Base-by-base conservation (phyloP, 1,140 invertebrate species). In the Musca domestica region DNA sequence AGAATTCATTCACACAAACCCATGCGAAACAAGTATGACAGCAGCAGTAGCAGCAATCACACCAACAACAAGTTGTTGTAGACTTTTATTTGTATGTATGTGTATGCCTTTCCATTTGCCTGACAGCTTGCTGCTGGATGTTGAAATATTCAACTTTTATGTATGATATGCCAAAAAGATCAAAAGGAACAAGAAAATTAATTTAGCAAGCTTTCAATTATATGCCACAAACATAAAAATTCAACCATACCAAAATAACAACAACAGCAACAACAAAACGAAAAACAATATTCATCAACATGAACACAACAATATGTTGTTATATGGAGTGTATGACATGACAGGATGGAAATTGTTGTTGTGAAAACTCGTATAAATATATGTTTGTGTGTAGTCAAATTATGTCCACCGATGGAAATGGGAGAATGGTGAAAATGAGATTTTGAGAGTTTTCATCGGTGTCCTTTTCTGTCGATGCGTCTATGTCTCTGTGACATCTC, bases 111-210 rank as follows among this genome's bases (percentile, higher is more conserved):
- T 58, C 15, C 6, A 47, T 15, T 2, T 64, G 9, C 2, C 23
- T 23, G 23, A 14, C 34, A 41, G n/a, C 12, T 25, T 25, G 22
- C 12, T 56, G 17, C 15, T 27, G 23, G 20, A 58, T 25, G 7
- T 67, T 51, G 7, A 61, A 27, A 19, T 58, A 58, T 41, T 41
- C 23, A 58, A 27, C 23, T 41, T 61, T n/a, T 58, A 61, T 15
- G 27, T n/a, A n/a, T 61, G 34, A 34, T 41, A 41, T 20, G 25
- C n/a, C 34, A 41, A 27, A 64, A 64, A 64, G 68, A 69, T 69
- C 64, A 52, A 69, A 69, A 69, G 64, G 46, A 69, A 52, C 68
- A 66, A 69, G 64, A 69, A 69, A 69, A 66, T 69, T 66, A 69
- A 66, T 69, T 69, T 66, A 54, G 49, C 56, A 34, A 69, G 68